Conservation (phyloP, 2,888 invertebrate species). For the Pogonocherus hispidulus region DNA sequence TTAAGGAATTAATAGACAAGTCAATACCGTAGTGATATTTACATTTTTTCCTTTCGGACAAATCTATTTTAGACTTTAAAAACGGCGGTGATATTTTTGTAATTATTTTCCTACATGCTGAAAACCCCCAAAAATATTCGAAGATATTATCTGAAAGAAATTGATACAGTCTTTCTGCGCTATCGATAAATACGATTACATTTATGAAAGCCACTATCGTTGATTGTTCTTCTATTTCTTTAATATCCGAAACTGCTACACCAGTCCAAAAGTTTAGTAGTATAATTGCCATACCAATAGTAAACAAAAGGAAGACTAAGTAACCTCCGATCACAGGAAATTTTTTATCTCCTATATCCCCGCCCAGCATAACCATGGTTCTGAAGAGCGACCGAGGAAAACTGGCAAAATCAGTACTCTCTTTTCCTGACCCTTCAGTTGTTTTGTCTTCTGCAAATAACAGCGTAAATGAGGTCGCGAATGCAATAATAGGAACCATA, state of each 20-base stretch:
- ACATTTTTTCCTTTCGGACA: background rate
- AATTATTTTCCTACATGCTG: background rate
- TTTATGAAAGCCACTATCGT: conserved; percentile 23
- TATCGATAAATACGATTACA: conserved; percentile 21
- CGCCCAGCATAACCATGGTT: conserved; percentile 15
- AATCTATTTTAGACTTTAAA: conserved; percentile 2
- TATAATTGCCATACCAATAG: conserved; percentile 22
- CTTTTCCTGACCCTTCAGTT: background rate
- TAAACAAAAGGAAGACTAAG: conserved; percentile 12
- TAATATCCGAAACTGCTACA: conserved; percentile 27
- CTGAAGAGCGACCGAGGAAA: conserved; percentile 13
- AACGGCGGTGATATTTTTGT: background rate
- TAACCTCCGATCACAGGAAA: conserved; percentile 13
- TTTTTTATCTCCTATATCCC: conserved; percentile 27
- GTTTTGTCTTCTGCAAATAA: conserved; percentile 4
- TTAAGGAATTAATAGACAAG: conserved; percentile 10
- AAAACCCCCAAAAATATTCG: background rate
- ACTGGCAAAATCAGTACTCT: conserved; percentile 13
- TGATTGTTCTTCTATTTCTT: conserved; percentile 29
- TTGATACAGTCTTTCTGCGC: conserved; percentile 10
- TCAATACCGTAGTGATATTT: conserved; percentile 18
- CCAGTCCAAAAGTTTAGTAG: conserved; percentile 30
- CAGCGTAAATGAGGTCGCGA: conserved; percentile 8
- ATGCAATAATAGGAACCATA: conserved; percentile 17
- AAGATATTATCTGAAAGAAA: background rate